phyloP scores from a whole-genome alignment of 2,797 vertebrate genomes.

The Ptychadena robeensis region DNA sequence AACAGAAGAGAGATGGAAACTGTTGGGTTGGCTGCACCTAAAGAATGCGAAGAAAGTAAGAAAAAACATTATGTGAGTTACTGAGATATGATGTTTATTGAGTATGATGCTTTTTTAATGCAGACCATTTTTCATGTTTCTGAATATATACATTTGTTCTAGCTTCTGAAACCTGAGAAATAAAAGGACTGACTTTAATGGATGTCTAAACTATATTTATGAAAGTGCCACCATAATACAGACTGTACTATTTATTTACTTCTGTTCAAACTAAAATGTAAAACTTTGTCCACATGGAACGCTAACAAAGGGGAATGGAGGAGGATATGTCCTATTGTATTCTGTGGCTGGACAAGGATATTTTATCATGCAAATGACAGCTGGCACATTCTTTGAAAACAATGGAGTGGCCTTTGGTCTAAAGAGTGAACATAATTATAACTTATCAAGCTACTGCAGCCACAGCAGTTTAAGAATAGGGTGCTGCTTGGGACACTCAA shows the following conservation, averaged over 20 bases:
- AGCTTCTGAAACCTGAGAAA: not conserved
- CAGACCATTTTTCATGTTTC: not conserved
- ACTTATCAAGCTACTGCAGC: not conserved
- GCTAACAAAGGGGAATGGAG: not conserved
- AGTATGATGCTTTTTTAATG: not conserved
- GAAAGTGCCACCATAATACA: not conserved
- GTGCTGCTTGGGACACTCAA: not conserved
- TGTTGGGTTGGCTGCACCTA: too few relatives aligned
- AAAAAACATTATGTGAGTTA: not conserved
- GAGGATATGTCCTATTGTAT: not conserved
- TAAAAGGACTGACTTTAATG: not conserved
- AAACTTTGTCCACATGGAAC: not conserved
- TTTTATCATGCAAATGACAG: slow-evolving; percentile 30
- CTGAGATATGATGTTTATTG: not conserved
- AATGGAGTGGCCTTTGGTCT: slow-evolving; percentile 29
- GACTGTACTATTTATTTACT: not conserved
- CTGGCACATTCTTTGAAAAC: slow-evolving; percentile 12
- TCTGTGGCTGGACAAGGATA: not conserved
- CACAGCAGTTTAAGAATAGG: slow-evolving; percentile 9
- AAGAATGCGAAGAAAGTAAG: not conserved
- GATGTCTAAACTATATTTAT: not conserved
- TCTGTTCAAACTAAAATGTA: not conserved
- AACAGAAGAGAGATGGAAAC: too few relatives aligned
- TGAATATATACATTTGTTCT: not conserved
- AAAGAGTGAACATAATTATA: slow-evolving; percentile 15